Evolutionary conservation across 2,113 vertebrate genomes (phyloP).

Genomic region (Bothrops jararaca): DNA sequence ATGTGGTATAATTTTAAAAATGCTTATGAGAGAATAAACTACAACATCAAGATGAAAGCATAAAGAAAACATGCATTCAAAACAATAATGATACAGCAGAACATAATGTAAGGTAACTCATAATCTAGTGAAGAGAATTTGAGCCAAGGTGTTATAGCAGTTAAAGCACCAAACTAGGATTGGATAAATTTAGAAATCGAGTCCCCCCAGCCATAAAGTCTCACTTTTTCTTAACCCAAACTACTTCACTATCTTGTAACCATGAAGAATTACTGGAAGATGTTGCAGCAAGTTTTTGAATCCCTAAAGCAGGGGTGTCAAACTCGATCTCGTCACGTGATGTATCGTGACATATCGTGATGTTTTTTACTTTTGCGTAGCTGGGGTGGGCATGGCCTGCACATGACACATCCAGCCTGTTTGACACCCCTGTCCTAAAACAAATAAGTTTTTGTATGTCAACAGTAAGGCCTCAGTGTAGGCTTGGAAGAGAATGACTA

Average conservation of each 20-base stretch:
- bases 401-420: no score
- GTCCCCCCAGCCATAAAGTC: background rate
- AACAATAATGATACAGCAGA: no score
- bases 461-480: background rate
- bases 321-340: no score
- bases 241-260: background rate
- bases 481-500: background rate
- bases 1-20: no score
- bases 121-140: no score
- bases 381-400: no score
- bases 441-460: background rate
- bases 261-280: background rate
- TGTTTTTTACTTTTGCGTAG: no score
- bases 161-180: background rate
- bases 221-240: background rate
- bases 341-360: no score
- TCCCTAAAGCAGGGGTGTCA: no score
- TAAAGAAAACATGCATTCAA: background rate
- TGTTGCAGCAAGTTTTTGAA: background rate
- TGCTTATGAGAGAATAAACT: background rate
- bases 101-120: no score
- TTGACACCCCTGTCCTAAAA: no score
- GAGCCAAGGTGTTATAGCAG: background rate
- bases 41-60: background rate
- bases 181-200: background rate